These are phyloP conservation scores for Gymnocephalus cernua DNA, from an alignment of 2,113 vertebrate genomes.

Conservation along the genomic window DNA sequence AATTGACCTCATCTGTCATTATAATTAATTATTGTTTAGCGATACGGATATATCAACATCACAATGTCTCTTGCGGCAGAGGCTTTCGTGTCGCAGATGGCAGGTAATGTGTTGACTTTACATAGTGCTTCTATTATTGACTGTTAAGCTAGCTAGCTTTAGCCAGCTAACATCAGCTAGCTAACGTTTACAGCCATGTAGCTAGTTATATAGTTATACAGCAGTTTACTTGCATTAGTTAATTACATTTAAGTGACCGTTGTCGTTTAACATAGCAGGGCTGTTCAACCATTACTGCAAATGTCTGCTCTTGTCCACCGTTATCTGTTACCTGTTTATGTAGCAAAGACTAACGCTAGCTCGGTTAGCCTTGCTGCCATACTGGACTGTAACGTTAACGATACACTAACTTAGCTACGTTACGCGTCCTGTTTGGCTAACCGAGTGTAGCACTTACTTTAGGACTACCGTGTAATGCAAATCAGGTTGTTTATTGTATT, in stretches of 20 bases:
- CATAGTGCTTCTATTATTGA: background rate
- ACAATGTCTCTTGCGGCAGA: conserved; percentile 86
- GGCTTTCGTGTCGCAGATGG: conserved; percentile 86
- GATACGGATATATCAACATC: background rate
- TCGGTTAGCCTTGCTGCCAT: background rate
- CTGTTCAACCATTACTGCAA: background rate
- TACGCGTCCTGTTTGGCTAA: background rate
- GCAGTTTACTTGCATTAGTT: background rate
- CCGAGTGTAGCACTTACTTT: rapidly evolving
- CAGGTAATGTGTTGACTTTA: conserved; percentile 72
- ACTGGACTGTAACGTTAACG: too few relatives aligned
- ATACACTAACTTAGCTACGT: background rate
- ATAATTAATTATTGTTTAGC: background rate
- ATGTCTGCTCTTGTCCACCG: background rate
- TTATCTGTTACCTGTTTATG: too few relatives aligned
- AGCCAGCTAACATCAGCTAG: conserved; percentile 20
- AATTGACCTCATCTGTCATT: background rate
- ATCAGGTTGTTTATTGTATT: too few relatives aligned
- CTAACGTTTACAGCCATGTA: background rate
- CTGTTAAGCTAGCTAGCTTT: conserved; percentile 5
- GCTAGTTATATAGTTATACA: background rate
- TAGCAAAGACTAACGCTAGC: background rate
- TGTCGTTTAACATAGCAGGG: background rate
- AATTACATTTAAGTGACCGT: background rate
- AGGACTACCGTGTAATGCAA: rapidly evolving